Base-by-base conservation (phyloP, 2,888 invertebrate genomes). In the Pyrochroa serraticornis region DNA sequence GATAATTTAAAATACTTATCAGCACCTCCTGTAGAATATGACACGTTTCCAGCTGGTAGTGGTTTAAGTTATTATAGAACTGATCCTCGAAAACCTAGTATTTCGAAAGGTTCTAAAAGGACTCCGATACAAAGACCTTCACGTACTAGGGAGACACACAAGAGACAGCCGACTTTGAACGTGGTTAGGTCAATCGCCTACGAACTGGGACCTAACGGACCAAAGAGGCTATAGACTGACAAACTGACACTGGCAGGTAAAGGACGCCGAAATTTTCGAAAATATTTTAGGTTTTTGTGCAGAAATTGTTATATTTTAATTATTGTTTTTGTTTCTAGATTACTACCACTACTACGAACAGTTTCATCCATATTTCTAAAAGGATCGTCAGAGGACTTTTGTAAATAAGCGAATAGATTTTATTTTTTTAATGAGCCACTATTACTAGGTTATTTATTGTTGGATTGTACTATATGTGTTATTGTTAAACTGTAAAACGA, bases 191-290 rank as follows among this genome's bases (percentile, higher is more conserved):
- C 77, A 7, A 53, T 76, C 22, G 60, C 72, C n/a, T 76, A 71
- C 48, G 67, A 77, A 67, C 64, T 77, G 33, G 73, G 75, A 62
- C 74, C 75, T 7, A 64, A 73, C 51, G 75, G 75, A 69, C 75
- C 75, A 42, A 70, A 73, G 65, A 74, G 64, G 66, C 48, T 68
- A 51, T 70, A 69, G 74, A 75, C 73, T 73, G 73, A 74, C 73
- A 57, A 58, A 62, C 39, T 51, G 49, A 53, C 58, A 34, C 38
- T 38, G 42, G 9, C 38, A 48, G 58, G 48, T 53, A 52, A 51
- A 35, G n/a, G 31, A 39, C 46, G 12, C 12, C 6, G 6, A 31
- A 8, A 30, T 44, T 38, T 38, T 38, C 9, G 38, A 38, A 38
- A 9, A 32, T 30, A n/a, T 12, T n/a, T 10, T 42, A 42, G 32